A percentile compares a stretch with the other conserved stretches of the same genome.
These are phyloP conservation scores for Pseudoips prasinana DNA, from an alignment of 2,888 invertebrate species.

Conservation along the genomic window DNA sequence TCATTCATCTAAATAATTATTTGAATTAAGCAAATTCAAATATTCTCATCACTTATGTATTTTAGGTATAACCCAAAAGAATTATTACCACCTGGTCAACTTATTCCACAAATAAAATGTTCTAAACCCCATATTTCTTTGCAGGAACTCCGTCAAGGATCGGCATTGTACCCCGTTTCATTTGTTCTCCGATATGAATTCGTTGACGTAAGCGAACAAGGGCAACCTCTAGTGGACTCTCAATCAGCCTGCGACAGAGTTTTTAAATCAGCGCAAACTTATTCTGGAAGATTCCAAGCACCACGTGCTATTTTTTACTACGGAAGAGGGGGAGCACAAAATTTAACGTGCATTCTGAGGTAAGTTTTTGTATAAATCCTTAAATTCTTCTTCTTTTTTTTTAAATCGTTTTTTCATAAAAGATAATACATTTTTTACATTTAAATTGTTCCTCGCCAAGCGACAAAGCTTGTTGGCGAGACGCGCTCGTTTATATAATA, in stretches of 20 bases:
- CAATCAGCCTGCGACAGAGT: conserved; percentile 85
- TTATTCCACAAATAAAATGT: no score
- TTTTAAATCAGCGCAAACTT: conserved; percentile 79
- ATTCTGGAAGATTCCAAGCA: conserved; percentile 86
- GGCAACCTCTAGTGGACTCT: conserved; percentile 80
- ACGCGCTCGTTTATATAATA: neutral
- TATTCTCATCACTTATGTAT: no score
- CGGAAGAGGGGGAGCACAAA: conserved; percentile 89
- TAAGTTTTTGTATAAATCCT: conserved; percentile 35
- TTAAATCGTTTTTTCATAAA: neutral
- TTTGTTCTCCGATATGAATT: conserved; percentile 92
- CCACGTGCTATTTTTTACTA: conserved; percentile 91
- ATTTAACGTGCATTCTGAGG: conserved; percentile 88
- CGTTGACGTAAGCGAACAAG: conserved; percentile 87
- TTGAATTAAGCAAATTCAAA: no score
- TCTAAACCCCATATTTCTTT: no score
- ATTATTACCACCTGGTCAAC: no score
- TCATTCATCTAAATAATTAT: no score
- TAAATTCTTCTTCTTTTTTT: no score
- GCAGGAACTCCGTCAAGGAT: conserved; percentile 87
- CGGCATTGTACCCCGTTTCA: conserved; percentile 88
- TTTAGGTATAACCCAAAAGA: no score
- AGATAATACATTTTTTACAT: neutral
- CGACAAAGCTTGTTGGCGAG: no score
- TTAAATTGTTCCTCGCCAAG: no score